Conservation (phyloP, 2,888 invertebrate genomes). For the Ganaspis brasiliensis region DNA sequence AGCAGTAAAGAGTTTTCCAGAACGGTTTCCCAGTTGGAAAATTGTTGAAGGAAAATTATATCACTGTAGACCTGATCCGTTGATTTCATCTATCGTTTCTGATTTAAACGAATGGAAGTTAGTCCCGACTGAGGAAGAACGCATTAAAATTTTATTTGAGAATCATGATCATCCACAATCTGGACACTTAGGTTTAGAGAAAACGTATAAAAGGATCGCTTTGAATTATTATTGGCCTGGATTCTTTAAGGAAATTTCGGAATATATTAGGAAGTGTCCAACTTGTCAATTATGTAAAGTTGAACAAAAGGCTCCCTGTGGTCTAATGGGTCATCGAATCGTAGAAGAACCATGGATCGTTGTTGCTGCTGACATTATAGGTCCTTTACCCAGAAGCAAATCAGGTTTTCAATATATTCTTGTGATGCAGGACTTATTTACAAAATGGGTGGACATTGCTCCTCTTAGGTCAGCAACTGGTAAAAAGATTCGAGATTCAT, state of each 20-base stretch:
- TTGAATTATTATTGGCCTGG: slow-evolving; percentile 45
- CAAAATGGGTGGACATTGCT: too few relatives aligned
- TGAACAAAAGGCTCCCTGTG: background rate
- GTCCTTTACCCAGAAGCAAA: too few relatives aligned
- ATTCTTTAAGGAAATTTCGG: slow-evolving; percentile 36
- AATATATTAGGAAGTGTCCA: background rate
- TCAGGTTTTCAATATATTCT: too few relatives aligned
- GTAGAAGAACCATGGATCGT: slow-evolving; percentile 46
- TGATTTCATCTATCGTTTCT: background rate
- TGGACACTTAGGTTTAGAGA: background rate
- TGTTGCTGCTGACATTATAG: too few relatives aligned
- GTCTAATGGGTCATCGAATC: slow-evolving; percentile 35
- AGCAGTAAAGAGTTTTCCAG: background rate
- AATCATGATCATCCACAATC: slow-evolving; percentile 47
- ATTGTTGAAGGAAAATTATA: slow-evolving; percentile 36
- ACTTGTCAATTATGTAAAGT: slow-evolving; percentile 43
- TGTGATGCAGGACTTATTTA: too few relatives aligned
- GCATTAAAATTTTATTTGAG: slow-evolving; percentile 3
- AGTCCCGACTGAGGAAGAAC: slow-evolving; percentile 1
- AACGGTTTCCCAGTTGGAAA: slow-evolving; percentile 39
- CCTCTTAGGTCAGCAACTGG: too few relatives aligned
- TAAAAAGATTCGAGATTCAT: too few relatives aligned
- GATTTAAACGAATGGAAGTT: slow-evolving; percentile 51
- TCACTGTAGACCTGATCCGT: background rate
- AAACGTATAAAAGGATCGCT: slow-evolving; percentile 17